Evolutionary conservation across 2,888 invertebrate species (phyloP).

Genomic region (Imbricaverruca yamaguchii): DNA sequence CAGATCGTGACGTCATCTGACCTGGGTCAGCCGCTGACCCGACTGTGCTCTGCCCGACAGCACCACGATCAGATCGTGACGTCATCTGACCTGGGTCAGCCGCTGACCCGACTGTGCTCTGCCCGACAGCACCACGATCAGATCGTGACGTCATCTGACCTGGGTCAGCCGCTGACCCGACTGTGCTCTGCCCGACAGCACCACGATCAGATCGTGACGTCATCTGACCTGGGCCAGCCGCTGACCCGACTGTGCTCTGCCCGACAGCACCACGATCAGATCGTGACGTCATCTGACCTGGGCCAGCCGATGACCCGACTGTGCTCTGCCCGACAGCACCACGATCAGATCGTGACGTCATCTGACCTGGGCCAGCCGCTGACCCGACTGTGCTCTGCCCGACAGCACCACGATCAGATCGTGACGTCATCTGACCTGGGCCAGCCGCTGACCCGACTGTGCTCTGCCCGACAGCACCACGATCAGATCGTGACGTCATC

Average conservation of each 20-base stretch:
- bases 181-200: slow-evolving; percentile 36
- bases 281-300: slow-evolving; percentile 45
- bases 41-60: slow-evolving; percentile 32
- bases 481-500: slow-evolving; percentile 44
- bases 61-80: slow-evolving; percentile 45
- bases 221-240: slow-evolving; percentile 45
- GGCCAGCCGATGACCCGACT: slow-evolving; percentile 35
- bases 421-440: slow-evolving; percentile 46
- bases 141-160: slow-evolving; percentile 45
- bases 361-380: slow-evolving; percentile 45
- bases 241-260: slow-evolving; percentile 33
- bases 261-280: slow-evolving; percentile 42
- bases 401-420: slow-evolving; percentile 43
- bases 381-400: background rate
- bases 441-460: slow-evolving; percentile 38
- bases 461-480: slow-evolving; percentile 38
- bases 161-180: slow-evolving; percentile 41
- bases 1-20: slow-evolving; percentile 45
- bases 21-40: slow-evolving; percentile 42
- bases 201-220: slow-evolving; percentile 44
- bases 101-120: slow-evolving; percentile 35
- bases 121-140: slow-evolving; percentile 42
- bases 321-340: slow-evolving; percentile 37
- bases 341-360: slow-evolving; percentile 44
- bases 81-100: slow-evolving; percentile 45